A percentile compares a stretch with the other conserved stretches of the same genome.
phyloP scores from a whole-genome alignment of 2,888 invertebrate species.

The Harpalus rufipes region DNA sequence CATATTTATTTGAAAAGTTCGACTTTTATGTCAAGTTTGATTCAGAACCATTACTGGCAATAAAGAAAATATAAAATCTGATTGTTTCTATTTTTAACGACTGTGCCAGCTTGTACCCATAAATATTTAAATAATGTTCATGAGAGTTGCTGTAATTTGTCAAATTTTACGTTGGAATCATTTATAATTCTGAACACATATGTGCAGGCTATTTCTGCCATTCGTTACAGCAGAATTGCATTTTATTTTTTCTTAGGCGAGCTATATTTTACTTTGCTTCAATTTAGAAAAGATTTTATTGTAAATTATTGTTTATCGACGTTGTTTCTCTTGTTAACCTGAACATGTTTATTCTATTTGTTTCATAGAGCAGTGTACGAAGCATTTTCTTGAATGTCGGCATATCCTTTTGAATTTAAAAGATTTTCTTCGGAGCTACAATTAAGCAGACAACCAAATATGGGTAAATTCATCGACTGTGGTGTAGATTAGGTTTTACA shows the following conservation, averaged over 20 bases:
- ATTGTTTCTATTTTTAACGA: slow-evolving; percentile 56
- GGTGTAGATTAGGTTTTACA: no score
- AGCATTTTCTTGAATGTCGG: no score
- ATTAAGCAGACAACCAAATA: no score
- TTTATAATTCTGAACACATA: background rate
- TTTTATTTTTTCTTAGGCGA: background rate
- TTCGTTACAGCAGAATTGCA: background rate
- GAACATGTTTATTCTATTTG: no score
- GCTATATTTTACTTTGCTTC: background rate
- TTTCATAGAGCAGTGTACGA: no score
- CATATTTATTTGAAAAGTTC: slow-evolving; percentile 59
- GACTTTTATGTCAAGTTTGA: slow-evolving; percentile 59
- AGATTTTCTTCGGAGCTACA: no score
- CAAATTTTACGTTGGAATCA: slow-evolving; percentile 4
- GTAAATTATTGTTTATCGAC: background rate
- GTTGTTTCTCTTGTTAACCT: no score
- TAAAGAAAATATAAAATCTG: slow-evolving; percentile 57
- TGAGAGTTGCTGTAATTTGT: slow-evolving; percentile 10
- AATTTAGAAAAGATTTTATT: background rate
- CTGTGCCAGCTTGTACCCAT: slow-evolving; percentile 13
- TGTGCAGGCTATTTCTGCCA: background rate
- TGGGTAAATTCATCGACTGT: no score
- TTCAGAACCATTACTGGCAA: slow-evolving; percentile 52
- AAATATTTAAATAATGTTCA: slow-evolving; percentile 30
- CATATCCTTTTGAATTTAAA: no score